Evolutionary conservation across 2,797 vertebrate genomes (phyloP).

Genomic region (Clarias fuscus): DNA sequence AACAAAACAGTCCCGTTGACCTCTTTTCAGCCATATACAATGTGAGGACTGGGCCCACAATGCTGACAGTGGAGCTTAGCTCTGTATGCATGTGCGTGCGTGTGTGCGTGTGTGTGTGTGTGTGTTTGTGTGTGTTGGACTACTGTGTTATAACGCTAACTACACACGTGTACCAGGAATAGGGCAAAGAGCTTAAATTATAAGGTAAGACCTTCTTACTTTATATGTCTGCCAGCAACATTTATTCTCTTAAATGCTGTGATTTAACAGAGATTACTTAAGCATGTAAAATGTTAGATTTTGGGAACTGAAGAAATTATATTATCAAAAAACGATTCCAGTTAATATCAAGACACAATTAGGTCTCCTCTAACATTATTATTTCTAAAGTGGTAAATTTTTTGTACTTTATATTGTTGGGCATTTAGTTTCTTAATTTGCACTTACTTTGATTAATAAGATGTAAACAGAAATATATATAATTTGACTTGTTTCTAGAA

Average conservation of each 20-base stretch:
- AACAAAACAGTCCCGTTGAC: slow-evolving; percentile 60
- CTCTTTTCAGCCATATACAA: slow-evolving; percentile 60
- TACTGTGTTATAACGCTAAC: slow-evolving; percentile 45
- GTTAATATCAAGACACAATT: background rate
- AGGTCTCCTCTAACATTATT: background rate
- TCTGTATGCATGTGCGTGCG: slow-evolving; percentile 39
- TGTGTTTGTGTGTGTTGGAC: slow-evolving; percentile 9
- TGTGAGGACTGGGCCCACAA: slow-evolving; percentile 62
- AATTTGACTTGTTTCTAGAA: slow-evolving; percentile 65
- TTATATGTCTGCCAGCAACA: slow-evolving; percentile 10
- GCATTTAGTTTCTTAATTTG: background rate
- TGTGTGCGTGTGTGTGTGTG: slow-evolving; percentile 20
- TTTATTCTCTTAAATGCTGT: background rate
- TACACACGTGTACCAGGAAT: slow-evolving; percentile 55
- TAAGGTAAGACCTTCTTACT: slow-evolving; percentile 65
- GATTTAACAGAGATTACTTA: background rate
- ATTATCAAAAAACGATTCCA: background rate
- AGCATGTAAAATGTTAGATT: background rate
- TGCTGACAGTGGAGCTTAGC: slow-evolving; percentile 72
- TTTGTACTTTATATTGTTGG: background rate
- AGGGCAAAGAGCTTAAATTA: slow-evolving; percentile 52
- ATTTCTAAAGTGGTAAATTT: background rate
- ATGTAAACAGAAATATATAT: background rate
- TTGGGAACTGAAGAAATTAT: background rate
- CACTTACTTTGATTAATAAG: background rate